Base-by-base conservation (phyloP, 2,113 vertebrate genomes). In the Casuarius casuarius region DNA sequence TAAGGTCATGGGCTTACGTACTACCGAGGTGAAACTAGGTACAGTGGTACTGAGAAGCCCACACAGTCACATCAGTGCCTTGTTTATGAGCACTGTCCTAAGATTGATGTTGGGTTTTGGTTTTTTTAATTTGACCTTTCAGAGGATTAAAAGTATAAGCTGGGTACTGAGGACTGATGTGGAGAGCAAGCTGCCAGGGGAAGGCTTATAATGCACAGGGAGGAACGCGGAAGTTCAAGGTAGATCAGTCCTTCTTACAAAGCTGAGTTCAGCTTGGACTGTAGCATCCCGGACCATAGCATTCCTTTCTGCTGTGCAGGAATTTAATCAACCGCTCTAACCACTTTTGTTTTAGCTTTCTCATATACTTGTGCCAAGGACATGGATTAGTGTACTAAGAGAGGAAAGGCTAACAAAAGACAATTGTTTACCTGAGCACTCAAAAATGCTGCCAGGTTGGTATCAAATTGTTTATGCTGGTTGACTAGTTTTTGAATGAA, bases 151-250 rank as follows among this genome's bases (percentile, higher is more conserved):
- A 63, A 63, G 21, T 15, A 76, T 6, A 4, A 42, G 42, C n/a
- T 78, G 20, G 14, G 21, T 42, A 1, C 18, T 54, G 10, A 44
- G 46, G 38, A 87, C 6, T 18, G 12, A 74, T 22, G 15, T 7
- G 20, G 10, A 71, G 4, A 85, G 14, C 25, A 12, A 90, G 17
- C 20, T n/a, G 8, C 51, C 23, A 76, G 26, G 49, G 91, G 66
- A 0, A n/a, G 7, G 17, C 11, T 38, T 38, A 38, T 38, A 38
- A 38, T 22, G 22, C 21, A 42, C 19, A n/a, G 1, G 2, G 12
- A n/a, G 77, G 29, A 76, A 48, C 17, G 7, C 22, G 31, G 25
- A 76, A 56, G 12, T 44, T 81, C 40, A 77, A 49, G 48, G 31
- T 80, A 59, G 40, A 46, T 40, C 26, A 23, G 33, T 61, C 65